phyloP scores from a whole-genome alignment of 2,888 invertebrate genomes.

The Rhopalosiphum nymphaeae region DNA sequence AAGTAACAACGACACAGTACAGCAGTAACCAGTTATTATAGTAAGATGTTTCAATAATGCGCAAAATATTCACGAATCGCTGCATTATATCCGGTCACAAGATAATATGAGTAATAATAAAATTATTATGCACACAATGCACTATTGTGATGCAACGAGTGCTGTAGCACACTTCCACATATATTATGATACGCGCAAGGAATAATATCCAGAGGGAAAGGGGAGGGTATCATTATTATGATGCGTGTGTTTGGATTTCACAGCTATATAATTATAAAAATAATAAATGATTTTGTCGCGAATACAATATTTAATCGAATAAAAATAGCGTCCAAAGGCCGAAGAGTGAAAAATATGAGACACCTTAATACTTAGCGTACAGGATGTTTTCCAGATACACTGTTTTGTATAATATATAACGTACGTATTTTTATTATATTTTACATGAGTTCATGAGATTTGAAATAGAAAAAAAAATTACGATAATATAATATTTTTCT shows the following conservation, averaged over 20 bases:
- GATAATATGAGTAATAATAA: background rate
- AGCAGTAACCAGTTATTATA: background rate
- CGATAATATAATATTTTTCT: background rate
- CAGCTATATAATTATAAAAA: background rate
- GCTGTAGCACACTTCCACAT: background rate
- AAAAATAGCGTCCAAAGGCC: background rate
- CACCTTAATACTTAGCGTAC: background rate
- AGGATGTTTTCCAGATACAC: background rate
- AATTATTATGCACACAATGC: constrained; percentile 44
- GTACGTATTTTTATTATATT: background rate
- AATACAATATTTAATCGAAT: background rate
- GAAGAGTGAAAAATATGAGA: background rate
- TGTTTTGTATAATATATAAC: background rate
- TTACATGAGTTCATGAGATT: background rate
- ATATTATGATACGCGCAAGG: constrained; percentile 15
- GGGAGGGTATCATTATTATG: background rate
- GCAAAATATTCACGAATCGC: background rate
- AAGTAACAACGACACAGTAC: background rate
- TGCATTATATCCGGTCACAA: constrained; percentile 20
- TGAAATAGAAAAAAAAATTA: background rate
- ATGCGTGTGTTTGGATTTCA: background rate
- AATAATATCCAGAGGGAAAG: background rate
- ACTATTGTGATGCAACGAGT: constrained; percentile 10
- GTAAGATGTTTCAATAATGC: constrained; percentile 2
- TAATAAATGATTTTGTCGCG: background rate